Evolutionary conservation across 2,113 vertebrate species (phyloP).

Genomic region (Gallinago jamesoni): DNA sequence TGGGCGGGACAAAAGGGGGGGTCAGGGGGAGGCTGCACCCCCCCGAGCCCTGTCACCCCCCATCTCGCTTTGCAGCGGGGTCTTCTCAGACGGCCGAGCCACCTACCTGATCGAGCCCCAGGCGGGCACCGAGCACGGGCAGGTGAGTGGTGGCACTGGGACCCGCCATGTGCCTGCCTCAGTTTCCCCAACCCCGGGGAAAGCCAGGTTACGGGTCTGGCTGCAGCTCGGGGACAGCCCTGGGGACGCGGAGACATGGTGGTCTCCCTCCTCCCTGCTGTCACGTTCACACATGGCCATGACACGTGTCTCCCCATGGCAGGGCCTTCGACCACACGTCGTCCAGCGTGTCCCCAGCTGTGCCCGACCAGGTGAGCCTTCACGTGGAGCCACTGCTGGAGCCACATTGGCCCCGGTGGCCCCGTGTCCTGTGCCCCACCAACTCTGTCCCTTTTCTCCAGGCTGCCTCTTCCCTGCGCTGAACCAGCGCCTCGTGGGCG

Average conservation of each 20-base stretch:
- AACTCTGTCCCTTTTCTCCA: constrained; percentile 19
- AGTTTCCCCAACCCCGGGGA: not conserved
- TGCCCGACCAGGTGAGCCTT: constrained; percentile 67
- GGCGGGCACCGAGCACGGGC: constrained; percentile 42
- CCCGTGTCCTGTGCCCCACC: not conserved
- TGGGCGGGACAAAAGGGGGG: accelerated
- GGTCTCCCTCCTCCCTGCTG: accelerated
- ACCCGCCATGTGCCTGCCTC: not conserved
- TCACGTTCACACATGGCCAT: accelerated
- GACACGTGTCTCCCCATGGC: not conserved
- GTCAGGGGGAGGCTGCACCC: not conserved
- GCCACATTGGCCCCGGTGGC: not conserved
- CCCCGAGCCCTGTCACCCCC: not conserved
- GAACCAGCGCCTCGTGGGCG: not conserved
- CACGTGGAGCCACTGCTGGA: accelerated
- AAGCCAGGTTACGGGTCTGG: not conserved
- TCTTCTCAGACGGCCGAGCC: constrained; percentile 89
- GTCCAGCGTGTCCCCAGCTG: constrained; percentile 71
- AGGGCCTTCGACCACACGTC: constrained; percentile 72
- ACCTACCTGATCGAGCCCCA: constrained; percentile 85
- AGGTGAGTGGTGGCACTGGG: not conserved
- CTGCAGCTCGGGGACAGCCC: not conserved
- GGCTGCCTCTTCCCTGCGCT: constrained; percentile 67
- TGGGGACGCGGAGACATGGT: not conserved
- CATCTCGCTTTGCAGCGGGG: constrained; percentile 76